Evolutionary conservation across 2,113 vertebrate species (phyloP).

Genomic region (Acinonyx jubatus): DNA sequence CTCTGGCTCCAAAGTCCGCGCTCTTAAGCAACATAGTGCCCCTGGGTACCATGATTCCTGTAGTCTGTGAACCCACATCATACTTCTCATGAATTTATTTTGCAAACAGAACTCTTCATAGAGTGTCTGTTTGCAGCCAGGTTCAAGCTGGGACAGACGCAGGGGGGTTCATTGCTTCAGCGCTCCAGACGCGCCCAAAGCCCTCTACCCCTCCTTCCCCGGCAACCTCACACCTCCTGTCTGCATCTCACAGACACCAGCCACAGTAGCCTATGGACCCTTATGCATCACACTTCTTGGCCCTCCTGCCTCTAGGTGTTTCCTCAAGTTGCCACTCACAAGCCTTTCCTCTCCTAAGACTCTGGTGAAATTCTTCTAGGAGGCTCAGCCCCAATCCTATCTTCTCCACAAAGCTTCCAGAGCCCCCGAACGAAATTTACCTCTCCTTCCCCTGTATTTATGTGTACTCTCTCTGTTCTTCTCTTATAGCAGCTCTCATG

Average conservation of each 20-base stretch:
- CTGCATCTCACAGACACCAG: neutral
- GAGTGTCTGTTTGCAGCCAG: neutral
- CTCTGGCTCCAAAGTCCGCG: neutral
- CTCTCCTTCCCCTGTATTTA: neutral
- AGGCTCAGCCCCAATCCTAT: neutral
- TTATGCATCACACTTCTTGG: neutral
- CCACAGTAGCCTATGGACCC: neutral
- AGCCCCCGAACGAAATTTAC: neutral
- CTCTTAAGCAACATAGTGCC: neutral
- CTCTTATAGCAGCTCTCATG: neutral
- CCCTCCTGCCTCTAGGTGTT: neutral
- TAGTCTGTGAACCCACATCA: neutral
- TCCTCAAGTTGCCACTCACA: neutral
- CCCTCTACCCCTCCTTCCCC: neutral
- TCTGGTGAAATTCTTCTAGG: neutral
- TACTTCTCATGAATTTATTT: neutral
- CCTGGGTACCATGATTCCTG: neutral
- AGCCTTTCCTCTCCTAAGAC: neutral
- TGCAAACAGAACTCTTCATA: neutral
- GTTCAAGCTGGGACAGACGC: neutral
- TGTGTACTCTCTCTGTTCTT: neutral
- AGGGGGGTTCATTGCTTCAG: neutral
- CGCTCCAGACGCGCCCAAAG: neutral
- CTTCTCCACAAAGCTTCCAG: neutral
- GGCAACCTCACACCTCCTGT: neutral